Conservation (phyloP, 2,797 vertebrate species). For the Sebastolobus alascanus region DNA sequence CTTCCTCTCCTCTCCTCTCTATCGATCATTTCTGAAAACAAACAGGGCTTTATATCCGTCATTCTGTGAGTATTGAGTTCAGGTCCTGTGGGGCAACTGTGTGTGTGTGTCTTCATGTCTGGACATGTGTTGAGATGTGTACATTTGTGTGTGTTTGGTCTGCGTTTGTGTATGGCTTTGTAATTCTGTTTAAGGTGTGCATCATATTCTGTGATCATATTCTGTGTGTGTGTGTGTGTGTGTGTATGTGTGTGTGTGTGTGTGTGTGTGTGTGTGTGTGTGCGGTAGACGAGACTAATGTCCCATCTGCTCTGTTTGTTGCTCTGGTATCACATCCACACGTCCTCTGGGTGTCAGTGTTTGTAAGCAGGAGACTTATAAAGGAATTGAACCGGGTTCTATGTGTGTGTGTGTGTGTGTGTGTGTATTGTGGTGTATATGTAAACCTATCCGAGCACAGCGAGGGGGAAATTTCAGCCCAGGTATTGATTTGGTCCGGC, state of each 20-base stretch:
- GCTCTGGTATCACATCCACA: slow-evolving; percentile 58
- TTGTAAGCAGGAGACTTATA: slow-evolving; percentile 72
- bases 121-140: not conserved
- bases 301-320: slow-evolving; percentile 56
- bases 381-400: slow-evolving; percentile 25
- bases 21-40: slow-evolving; percentile 53
- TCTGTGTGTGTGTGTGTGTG: slow-evolving; percentile 5
- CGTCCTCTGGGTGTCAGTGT: slow-evolving; percentile 80
- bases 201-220: slow-evolving; percentile 18
- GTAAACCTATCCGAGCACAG: slow-evolving; percentile 66
- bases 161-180: not conserved
- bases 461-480: slow-evolving; percentile 66
- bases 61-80: slow-evolving; percentile 52
- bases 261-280: slow-evolving; percentile 27
- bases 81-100: not conserved
- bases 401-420: slow-evolving; percentile 1
- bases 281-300: slow-evolving; percentile 43
- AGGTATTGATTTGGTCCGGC: slow-evolving; percentile 51
- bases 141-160: not conserved
- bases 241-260: not conserved
- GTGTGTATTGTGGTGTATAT: slow-evolving; percentile 24
- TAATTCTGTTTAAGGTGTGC: not conserved
- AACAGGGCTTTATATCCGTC: slow-evolving; percentile 35
- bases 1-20: not conserved
- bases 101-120: not conserved